These are phyloP conservation scores for Aphis craccivora DNA, from an alignment of 1,140 invertebrate genomes.

Conservation along the genomic window DNA sequence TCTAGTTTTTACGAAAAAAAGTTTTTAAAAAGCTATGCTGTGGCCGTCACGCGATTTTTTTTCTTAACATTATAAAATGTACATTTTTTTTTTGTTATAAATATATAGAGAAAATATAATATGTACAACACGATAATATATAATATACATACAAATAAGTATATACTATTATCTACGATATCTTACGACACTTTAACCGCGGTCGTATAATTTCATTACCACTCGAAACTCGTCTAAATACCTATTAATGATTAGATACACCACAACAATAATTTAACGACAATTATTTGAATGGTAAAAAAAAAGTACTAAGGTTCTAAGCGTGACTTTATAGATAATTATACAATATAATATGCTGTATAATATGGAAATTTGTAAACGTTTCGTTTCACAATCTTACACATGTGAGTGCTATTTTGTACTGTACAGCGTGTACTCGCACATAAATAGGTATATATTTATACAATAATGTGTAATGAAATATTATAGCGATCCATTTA, in stretches of 20 bases:
- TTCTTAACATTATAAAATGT: background rate
- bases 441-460: too few relatives aligned
- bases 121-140: background rate
- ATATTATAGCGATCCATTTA: background rate
- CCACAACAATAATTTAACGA: background rate
- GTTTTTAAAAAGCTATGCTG: background rate
- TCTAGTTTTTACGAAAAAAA: background rate
- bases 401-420: background rate
- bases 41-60: background rate
- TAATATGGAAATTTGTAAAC: background rate
- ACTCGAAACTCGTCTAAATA: background rate
- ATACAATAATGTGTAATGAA: background rate
- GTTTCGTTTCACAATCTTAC: background rate
- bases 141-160: background rate
- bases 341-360: background rate
- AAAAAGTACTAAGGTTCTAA: background rate
- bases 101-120: conserved; percentile 1
- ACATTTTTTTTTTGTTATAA: background rate
- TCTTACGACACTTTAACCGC: background rate
- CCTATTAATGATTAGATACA: too few relatives aligned
- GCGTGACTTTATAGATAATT: background rate
- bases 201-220: background rate
- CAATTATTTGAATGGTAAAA: background rate
- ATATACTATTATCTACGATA: background rate
- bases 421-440: background rate